Percentiles rank a stretch among this genome's conserved stretches.
These are phyloP conservation scores for Leptinotarsa rubiginosa DNA, from an alignment of 2,888 invertebrate species.

Conservation along the genomic window DNA sequence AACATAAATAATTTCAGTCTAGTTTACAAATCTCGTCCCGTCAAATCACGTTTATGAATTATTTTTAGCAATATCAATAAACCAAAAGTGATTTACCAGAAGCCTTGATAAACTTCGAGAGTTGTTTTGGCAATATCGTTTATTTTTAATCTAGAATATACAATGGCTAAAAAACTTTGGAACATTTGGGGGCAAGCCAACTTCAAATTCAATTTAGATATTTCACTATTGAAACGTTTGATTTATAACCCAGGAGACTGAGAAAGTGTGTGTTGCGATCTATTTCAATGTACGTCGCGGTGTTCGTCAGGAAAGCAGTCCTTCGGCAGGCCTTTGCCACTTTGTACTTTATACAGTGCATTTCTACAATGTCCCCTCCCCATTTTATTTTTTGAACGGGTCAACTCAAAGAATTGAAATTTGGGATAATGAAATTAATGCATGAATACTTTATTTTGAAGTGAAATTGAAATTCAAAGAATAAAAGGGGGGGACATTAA, in stretches of 20 bases:
- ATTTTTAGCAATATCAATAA: slow-evolving; percentile 24
- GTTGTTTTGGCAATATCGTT: slow-evolving; percentile 23
- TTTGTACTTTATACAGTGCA: too few species aligned
- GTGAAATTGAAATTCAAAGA: too few species aligned
- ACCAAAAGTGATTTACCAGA: slow-evolving; percentile 9
- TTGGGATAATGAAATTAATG: too few species aligned
- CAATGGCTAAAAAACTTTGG: slow-evolving; percentile 4
- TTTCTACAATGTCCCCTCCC: too few species aligned
- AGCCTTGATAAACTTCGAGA: slow-evolving; percentile 20
- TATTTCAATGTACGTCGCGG: too few species aligned
- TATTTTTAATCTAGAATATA: slow-evolving; percentile 17
- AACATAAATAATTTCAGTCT: slow-evolving; percentile 4
- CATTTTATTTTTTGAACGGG: too few species aligned
- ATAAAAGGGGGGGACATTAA: too few species aligned
- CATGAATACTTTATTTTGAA: too few species aligned
- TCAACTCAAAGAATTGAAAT: too few species aligned
- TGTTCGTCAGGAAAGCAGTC: too few species aligned
- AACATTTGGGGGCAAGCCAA: slow-evolving; percentile 22
- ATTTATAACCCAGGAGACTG: background rate
- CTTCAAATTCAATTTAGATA: background rate
- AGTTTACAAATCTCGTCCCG: slow-evolving; percentile 11
- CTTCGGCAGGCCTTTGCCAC: too few species aligned
- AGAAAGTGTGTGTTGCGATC: too few species aligned
- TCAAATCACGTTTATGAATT: slow-evolving; percentile 1
- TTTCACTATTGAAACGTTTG: background rate